Conservation (phyloP, 2,888 invertebrate genomes). For the Antheraea assamensis region DNA sequence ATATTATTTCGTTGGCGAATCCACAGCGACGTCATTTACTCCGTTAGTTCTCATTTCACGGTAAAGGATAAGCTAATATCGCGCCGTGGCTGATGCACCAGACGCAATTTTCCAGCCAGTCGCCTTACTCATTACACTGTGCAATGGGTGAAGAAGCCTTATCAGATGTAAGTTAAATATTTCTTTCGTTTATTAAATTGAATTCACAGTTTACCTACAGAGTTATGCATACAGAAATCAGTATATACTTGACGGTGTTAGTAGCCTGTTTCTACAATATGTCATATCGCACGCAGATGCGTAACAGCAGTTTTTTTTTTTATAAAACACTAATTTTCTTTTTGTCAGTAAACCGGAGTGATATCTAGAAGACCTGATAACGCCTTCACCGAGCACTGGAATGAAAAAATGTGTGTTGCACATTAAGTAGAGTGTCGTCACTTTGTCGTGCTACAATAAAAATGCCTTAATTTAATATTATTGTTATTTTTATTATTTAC, state of each 20-base stretch:
- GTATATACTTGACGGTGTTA: background rate
- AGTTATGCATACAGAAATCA: background rate
- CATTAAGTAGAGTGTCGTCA: no score
- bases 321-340: no score
- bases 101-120: conserved; percentile 29
- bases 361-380: no score
- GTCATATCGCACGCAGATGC: no score
- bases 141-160: background rate
- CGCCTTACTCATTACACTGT: background rate
- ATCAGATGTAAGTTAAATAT: background rate
- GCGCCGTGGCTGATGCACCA: conserved; percentile 29
- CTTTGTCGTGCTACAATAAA: no score
- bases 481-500: no score
- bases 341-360: no score
- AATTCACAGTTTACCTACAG: background rate
- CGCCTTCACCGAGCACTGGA: no score
- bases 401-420: no score
- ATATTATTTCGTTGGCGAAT: background rate
- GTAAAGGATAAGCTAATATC: conserved; percentile 23
- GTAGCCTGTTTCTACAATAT: no score
- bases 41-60: conserved; percentile 27
- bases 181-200: background rate
- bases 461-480: no score
- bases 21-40: background rate
- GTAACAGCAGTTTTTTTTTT: no score